Percentiles rank a stretch among this genome's conserved stretches.
Evolutionary conservation across 2,888 invertebrate species (phyloP).

Genomic region (Proisotoma minuta): DNA sequence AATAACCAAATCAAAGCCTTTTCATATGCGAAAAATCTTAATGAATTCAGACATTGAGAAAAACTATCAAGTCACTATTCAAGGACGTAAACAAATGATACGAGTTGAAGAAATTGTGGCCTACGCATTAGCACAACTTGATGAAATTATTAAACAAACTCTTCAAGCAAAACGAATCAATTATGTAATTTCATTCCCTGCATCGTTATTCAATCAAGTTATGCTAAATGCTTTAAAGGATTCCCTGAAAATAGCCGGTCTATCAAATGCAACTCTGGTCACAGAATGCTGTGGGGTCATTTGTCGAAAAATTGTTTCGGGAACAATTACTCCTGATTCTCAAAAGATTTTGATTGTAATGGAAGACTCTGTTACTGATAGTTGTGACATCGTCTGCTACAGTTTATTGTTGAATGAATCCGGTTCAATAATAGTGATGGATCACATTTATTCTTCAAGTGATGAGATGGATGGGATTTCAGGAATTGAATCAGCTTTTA

Average conservation of each 20-base stretch:
- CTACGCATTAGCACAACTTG: neutral
- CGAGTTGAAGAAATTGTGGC: slow-evolving; percentile 3
- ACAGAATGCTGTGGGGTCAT: neutral
- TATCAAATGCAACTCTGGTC: neutral
- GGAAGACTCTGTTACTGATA: neutral
- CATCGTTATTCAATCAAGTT: neutral
- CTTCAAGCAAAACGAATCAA: neutral
- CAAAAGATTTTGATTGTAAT: neutral
- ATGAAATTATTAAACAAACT: neutral
- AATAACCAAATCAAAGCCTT: neutral
- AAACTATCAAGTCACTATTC: neutral
- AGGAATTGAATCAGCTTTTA: too few relatives aligned
- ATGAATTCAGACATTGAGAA: neutral
- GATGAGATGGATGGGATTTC: too few relatives aligned
- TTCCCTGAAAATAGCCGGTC: neutral
- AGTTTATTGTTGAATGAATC: too few relatives aligned
- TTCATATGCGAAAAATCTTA: neutral
- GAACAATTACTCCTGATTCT: neutral
- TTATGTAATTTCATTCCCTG: neutral
- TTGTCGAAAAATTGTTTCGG: neutral
- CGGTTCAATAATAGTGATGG: neutral
- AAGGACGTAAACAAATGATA: neutral
- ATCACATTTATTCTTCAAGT: neutral
- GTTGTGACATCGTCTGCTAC: neutral
- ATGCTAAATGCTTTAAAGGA: neutral